Conservation (phyloP, 2,797 vertebrate species). For the Myotis findleyi region DNA sequence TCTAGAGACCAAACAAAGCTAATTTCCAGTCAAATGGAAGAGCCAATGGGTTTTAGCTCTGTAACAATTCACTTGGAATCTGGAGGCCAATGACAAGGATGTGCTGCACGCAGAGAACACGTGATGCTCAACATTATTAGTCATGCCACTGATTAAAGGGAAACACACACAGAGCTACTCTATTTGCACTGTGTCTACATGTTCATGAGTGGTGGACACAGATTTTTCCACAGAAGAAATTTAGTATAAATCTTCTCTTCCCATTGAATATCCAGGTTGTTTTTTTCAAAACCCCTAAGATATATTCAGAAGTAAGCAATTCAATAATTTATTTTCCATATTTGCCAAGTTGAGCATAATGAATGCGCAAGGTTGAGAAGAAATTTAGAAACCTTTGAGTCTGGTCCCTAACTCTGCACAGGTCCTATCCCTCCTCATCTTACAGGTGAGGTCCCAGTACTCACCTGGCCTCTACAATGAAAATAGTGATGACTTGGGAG, state of each 20-base stretch:
- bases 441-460: not conserved
- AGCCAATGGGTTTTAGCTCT: not conserved
- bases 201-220: not conserved
- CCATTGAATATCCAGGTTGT: not conserved
- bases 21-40: not conserved
- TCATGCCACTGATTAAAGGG: not conserved
- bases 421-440: not conserved
- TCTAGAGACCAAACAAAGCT: not conserved
- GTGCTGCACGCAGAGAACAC: not conserved
- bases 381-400: not conserved
- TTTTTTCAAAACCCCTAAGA: not conserved
- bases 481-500: not conserved
- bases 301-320: not conserved
- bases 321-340: not conserved
- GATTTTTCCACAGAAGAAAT: not conserved
- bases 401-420: not conserved
- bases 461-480: not conserved
- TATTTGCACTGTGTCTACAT: not conserved
- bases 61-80: not conserved
- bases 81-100: not conserved
- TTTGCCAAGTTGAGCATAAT: not conserved
- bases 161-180: not conserved
- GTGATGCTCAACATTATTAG: not conserved
- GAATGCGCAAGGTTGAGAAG: not conserved
- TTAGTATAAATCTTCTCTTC: not conserved